Evolutionary conservation across 2,888 invertebrate genomes (phyloP), one percentile per base, ranked within the genome.

Genomic region (Eurois occulta): DNA sequence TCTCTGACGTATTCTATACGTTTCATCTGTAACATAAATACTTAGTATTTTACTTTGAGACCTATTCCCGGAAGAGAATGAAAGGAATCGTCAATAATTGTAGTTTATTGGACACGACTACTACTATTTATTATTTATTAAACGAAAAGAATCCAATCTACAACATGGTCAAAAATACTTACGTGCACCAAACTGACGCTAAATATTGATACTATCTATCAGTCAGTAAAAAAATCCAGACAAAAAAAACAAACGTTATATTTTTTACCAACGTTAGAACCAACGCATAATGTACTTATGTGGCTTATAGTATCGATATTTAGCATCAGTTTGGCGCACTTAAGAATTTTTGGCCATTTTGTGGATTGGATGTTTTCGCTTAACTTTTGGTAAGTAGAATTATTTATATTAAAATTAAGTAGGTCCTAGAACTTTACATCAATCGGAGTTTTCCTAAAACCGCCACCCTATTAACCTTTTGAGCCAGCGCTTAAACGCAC

Each of bases 21-120:
- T 88, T 92, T 96, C 97, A 97, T 97, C 97, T 97, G 88, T 52
- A 93, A 91, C 70, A 55, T 41, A 75, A 80, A 52, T 73, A n/a
- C n/a, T n/a, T n/a, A 43, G 6, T 35, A 32, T 58, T 55, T 32
- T 41, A 74, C 18, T 73, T n/a, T 35, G 16, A 32, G 58, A 48
- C 1, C 32, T 32, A 16, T 16, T 32, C n/a, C 28, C 43, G 24
- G 21, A 55, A 48, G 52, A 62, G 8, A 58, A 66, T 41, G 10
- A 71, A 62, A 62, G n/a, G 3, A 16, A 41, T 65, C 64, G 7
- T n/a, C n/a, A 41, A n/a, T 7, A 18, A 60, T 32, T 60, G 18
- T 13, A n/a, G n/a, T 55, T 55, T 13, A 5, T n/a, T 28, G 55
- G 6, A 52, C 52, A 52, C 3, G 24, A 10, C 52, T 52, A 52